Base-by-base conservation (phyloP, 2,888 invertebrate species). In the Oligia latruncula region DNA sequence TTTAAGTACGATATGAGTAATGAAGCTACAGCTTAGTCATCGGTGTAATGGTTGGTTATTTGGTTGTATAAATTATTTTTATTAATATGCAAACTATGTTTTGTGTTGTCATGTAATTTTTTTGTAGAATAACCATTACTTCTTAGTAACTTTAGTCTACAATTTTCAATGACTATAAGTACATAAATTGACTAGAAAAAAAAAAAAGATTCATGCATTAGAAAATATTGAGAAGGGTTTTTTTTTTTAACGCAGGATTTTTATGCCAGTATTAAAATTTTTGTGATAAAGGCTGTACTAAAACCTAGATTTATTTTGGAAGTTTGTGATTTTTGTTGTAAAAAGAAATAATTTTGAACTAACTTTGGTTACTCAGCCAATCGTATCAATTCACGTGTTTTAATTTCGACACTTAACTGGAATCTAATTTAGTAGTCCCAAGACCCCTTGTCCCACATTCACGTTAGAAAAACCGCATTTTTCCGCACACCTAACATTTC, bases 401-500 rank as follows among this genome's bases (percentile, higher is more conserved):
- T 35, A 65, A 60, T 74, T 60, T 55, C 40, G 1, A 67, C 2
- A 72, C 35, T 70, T 66, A 76, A 78, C 55, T 60, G 68, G 4
- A 49, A 64, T 43, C 35, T 62, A 81, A 88, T 68, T 72, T 40
- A 46, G 77, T 35, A 40, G 1, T 8, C 13, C 35, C 55, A 80
- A 80, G 52, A 68, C 35, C 74, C 55, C 67, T 77, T 73, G 60
- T 65, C 66, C 66, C 71, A 73, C 11, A 82, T 74, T 46, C 55
- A n/a, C 15, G 60, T 74, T 64, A 81, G 77, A 90, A 87, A 87
- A 87, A 84, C 66, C 80, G 78, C 70, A 82, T 77, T 85, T 77
- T 81, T 78, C 80, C 75, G 71, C 77, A 73, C 82, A 81, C 82
- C 82, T 84, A 91, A 90, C 88, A 90, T 92, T 92, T 93, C 89